Base-by-base conservation (phyloP, 2,888 invertebrate species). In the Pristionchus entomophagus region DNA sequence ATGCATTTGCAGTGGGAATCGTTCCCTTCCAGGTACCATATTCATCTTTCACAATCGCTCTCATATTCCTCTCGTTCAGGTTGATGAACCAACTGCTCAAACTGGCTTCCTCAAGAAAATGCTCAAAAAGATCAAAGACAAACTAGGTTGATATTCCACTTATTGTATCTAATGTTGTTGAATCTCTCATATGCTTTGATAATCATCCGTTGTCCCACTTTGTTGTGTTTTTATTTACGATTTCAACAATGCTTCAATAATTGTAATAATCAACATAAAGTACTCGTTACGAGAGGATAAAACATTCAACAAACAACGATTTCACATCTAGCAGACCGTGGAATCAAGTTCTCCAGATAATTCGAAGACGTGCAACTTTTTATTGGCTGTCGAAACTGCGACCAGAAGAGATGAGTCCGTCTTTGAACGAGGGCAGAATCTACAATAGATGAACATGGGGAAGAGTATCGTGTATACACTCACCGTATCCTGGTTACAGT, bases 51-150 rank as follows among this genome's bases (percentile, higher is more conserved):
- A 41, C 17, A 38, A 26, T 45, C 10, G 3, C 22, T 77, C 4
- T 45, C 14, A 38, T 41, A n/a, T n/a, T n/a, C 10, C n/a, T 14
- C 17, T 35, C 17, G 2, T 82, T 62, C 26, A 84, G 83, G 83
- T 85, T 29, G 85, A 85, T 2, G 73, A 59, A 56, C 85, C 85
- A 5, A 85, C 85, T 38, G 53, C 73, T 38, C 51, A 56, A 5
- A 85, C 85, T 26, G 85, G 85, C 26, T 85, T 85, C 85, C 45
- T 85, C 1, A 35, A 51, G 56, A 85, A 85, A n/a, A 77, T 85
- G 85, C 2, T 85, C 38, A 85, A 77, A 26, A 85, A 85, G 85
- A 85, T 85, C 53, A 85, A 85, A 32, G 78, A 51, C 22, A 49
- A 32, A 29, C 51, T 80, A 35, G 51, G 78, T 19, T 80, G 35